Evolutionary conservation across 2,888 invertebrate genomes (phyloP), one percentile per base, ranked within the genome.

Genomic region (Panorpa germanica): DNA sequence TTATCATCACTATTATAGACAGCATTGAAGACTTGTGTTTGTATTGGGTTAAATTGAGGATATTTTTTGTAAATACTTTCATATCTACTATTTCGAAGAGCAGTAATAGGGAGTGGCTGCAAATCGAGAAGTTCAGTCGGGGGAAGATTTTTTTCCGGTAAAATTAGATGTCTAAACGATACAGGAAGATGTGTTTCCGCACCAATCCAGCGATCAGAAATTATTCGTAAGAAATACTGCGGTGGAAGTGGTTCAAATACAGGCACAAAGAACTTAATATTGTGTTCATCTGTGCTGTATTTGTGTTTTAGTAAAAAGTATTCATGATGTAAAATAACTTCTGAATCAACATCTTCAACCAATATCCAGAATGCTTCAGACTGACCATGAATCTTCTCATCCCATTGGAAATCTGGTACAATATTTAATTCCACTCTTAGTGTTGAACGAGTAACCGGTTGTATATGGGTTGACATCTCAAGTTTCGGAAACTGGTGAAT

Each of bases 341-440:
- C 83, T 0, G 80, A 80, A 53, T 83, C 83, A 7, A 83, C 83
- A 43, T 85, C 83, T 45, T 83, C 82, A 0, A 83, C 81, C 4
- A 85, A 56, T 43, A 85, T 78, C 83, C 83, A 83, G 52, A 85
- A 85, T 1, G 77, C 83, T 51, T 83, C 83, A 0, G 78, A 78
- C 20, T 71, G 71, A 0, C 78, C 78, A 45, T 75, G 75, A 19
- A 68, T 59, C 57, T 93, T 95, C 37, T 95, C 95, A 43, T 98
- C 96, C 98, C 98, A 98, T 46, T 95, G 88, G 55, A 98, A 98
- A 56, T 99, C 96, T 0, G 98, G 96, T 0, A 91, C 91, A 35
- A 98, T 86, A 1, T 95, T 95, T 10, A 99, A 57, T 53, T 98
- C 96, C 0, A 99, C 91, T 31, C 90, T 63, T 12, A 98, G 57